Conservation (phyloP, 2,888 invertebrate species). For the Cataglyphis cursor region DNA sequence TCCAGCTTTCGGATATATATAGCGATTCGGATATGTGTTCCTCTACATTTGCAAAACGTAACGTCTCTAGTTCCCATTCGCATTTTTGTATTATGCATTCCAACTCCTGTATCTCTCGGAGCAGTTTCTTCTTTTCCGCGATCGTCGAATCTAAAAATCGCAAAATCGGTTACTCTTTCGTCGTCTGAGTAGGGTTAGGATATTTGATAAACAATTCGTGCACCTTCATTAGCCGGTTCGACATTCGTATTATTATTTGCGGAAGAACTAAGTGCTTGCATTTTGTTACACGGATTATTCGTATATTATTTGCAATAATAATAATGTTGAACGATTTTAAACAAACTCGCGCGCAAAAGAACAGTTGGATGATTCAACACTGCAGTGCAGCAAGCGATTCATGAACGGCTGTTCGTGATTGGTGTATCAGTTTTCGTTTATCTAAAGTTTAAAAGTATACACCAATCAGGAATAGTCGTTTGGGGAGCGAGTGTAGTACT, state of each 20-base stretch:
- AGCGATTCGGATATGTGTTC: not conserved
- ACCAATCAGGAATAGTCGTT: not conserved
- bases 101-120: conserved; percentile 66
- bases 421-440: not conserved
- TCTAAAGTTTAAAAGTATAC: not conserved
- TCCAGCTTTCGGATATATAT: too few relatives aligned
- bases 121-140: conserved; percentile 60
- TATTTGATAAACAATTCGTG: not conserved
- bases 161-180: not conserved
- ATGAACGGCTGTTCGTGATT: not conserved
- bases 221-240: not conserved
- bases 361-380: not conserved
- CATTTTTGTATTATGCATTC: conserved; percentile 57
- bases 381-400: too few relatives aligned
- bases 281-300: conserved; percentile 21
- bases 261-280: conserved; percentile 21
- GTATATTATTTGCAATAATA: not conserved
- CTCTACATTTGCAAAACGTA: conserved; percentile 61
- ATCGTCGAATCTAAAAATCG: conserved; percentile 40
- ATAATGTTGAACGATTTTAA: conserved; percentile 28
- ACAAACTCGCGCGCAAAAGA: conserved; percentile 56
- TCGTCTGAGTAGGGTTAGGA: conserved; percentile 54
- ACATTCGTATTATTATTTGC: not conserved
- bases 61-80: conserved; percentile 41
- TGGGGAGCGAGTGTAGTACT: not conserved